Conservation (phyloP, 2,797 vertebrate species). For the Staurois parvus region DNA sequence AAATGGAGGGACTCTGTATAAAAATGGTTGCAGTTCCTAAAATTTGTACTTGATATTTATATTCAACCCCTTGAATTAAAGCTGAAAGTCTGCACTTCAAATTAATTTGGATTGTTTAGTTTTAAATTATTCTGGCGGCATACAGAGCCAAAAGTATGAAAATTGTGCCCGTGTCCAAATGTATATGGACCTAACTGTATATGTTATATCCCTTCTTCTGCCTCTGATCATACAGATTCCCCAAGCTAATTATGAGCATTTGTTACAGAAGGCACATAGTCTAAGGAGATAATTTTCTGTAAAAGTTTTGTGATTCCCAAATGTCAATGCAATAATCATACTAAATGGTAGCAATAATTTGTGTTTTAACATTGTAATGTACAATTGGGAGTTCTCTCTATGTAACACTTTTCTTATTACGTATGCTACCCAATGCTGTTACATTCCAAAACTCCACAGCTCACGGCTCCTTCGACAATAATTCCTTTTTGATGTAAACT, state of each 20-base stretch:
- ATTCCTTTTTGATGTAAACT: conserved; percentile 48
- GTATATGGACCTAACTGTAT: no score
- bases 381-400: conserved; percentile 25
- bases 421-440: conserved; percentile 20
- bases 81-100: no score
- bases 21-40: no score
- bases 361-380: background rate
- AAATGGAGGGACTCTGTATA: no score
- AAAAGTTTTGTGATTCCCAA: conserved; percentile 33
- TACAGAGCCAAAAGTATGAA: no score
- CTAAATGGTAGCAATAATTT: conserved; percentile 44
- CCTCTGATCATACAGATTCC: background rate
- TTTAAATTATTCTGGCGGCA: no score
- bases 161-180: no score
- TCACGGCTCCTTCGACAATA: conserved; percentile 28
- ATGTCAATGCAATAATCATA: conserved; percentile 20
- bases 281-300: background rate
- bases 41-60: no score
- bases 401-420: conserved; percentile 45
- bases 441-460: conserved; percentile 11
- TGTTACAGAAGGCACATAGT: background rate
- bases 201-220: no score
- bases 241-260: background rate
- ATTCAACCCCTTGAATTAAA: no score
- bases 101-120: no score